Base-by-base conservation (phyloP, 2,113 vertebrate genomes). In the Coryphaenoides rupestris region DNA sequence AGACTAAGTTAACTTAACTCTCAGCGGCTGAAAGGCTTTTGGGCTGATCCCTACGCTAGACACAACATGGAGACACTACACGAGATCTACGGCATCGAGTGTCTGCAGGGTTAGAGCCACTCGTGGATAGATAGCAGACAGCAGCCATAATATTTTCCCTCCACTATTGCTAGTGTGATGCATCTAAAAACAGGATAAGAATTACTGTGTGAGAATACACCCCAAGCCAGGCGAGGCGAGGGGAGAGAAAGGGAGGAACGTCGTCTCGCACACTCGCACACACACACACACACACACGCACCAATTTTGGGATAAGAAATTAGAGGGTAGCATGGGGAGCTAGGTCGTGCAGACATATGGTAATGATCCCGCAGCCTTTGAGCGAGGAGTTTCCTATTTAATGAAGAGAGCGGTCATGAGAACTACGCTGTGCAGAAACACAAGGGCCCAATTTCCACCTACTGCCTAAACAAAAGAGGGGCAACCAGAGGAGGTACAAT, bases 301-400 rank as follows among this genome's bases (percentile, higher is more conserved):
- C 89, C 90, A 90, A 90, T 90, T 91, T 90, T 87, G 90, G 90
- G 88, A 89, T 88, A 78, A 87, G 85, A 90, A 90, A 92, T 92
- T 89, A 91, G 84, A 91, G 89, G 90, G 88, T 88, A 88, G 78
- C 70, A 80, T 77, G 68, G 86, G n/a, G 82, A 87, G 84, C 83
- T 49, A 80, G 78, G 74, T 84, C 84, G 73, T 81, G 79, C 77
- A 86, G 82, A 88, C 90, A 91, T 92, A 78, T 92, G 90, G 90
- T 78, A 91, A 87, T 84, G 84, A 91, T 92, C 87, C 86, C 80
- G 74, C 80, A 40, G 70, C 86, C n/a, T 89, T 88, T 80, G 83
- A 87, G 80, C 76, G 62, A n/a, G 72, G 76, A 68, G 84, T 86
- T 89, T 89, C 82, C 73, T 84, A 86, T 87, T 84, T 84, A 87